Conservation (phyloP, 2,888 invertebrate genomes). For the Stenotaenia linearis region DNA sequence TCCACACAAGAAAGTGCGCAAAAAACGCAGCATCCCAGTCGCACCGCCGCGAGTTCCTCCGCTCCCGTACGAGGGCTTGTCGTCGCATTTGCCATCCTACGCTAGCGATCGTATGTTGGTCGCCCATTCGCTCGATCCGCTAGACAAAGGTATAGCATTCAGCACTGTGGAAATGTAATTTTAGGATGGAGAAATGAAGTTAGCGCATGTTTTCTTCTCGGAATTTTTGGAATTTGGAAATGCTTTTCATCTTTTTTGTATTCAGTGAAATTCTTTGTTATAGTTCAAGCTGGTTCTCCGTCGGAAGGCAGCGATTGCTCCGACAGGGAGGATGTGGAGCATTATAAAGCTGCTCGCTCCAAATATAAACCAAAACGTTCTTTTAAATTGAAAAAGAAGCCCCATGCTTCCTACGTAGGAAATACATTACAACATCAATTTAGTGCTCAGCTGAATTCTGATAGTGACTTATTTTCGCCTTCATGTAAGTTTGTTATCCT, state of each 20-base stretch:
- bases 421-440: constrained; percentile 38
- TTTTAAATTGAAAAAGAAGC: constrained; percentile 48
- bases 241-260: neutral
- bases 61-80: constrained; percentile 50
- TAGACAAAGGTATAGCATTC: constrained; percentile 39
- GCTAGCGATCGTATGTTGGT: constrained; percentile 39
- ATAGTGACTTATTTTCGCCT: constrained; percentile 50
- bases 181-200: neutral
- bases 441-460: constrained; percentile 41
- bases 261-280: constrained; percentile 30
- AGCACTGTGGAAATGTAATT: constrained; percentile 27
- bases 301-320: constrained; percentile 51
- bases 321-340: constrained; percentile 45
- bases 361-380: constrained; percentile 49
- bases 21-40: constrained; percentile 73
- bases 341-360: constrained; percentile 41
- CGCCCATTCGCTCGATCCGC: constrained; percentile 41
- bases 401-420: constrained; percentile 34
- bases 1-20: constrained; percentile 65
- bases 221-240: neutral
- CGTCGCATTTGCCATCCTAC: constrained; percentile 30
- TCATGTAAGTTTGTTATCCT: constrained; percentile 46
- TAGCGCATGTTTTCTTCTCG: neutral
- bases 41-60: constrained; percentile 76
- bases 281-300: constrained; percentile 46